Percentiles rank a stretch among this genome's conserved stretches.
phyloP scores from a whole-genome alignment of 2,113 vertebrate species.

The Corydoras maculifer region DNA sequence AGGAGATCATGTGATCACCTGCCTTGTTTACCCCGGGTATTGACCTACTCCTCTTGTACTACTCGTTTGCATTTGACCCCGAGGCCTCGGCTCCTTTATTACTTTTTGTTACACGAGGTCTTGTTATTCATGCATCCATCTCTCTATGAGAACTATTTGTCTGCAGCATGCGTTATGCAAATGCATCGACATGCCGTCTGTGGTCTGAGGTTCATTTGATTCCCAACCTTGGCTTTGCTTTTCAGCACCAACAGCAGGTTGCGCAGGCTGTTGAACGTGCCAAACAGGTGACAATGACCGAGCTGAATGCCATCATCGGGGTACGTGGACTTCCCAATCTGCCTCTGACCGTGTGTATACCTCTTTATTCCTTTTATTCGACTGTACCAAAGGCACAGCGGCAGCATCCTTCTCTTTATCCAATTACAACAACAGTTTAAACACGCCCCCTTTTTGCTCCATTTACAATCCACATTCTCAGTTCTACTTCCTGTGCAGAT shows the following conservation, averaged over 20 bases:
- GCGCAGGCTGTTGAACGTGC: conserved; percentile 95
- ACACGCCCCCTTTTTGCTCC: too few species aligned
- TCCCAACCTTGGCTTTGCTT: not conserved
- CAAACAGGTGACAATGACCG: conserved; percentile 98
- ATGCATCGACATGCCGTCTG: not conserved
- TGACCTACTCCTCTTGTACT: conserved; percentile 3
- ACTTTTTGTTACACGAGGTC: not conserved
- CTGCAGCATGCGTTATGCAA: conserved; percentile 15
- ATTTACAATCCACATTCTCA: not conserved
- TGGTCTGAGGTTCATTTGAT: not conserved
- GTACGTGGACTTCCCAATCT: conserved; percentile 99
- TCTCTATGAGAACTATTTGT: not conserved
- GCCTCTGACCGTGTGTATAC: conserved; percentile 94
- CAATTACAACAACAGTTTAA: too few species aligned
- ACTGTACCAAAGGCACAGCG: conserved; percentile 60
- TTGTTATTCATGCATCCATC: conserved; percentile 11
- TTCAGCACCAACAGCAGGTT: conserved; percentile 95
- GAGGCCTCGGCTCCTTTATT: conserved; percentile 4
- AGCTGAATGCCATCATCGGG: conserved; percentile 99
- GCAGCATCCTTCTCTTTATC: conserved; percentile 31
- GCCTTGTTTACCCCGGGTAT: too few species aligned
- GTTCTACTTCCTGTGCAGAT: not conserved
- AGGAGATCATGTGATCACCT: too few species aligned
- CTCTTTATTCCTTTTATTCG: conserved; percentile 66
- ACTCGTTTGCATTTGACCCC: conserved; percentile 14